Evolutionary conservation across 2,797 vertebrate genomes (phyloP), one percentile per base, ranked within the genome.

Genomic region (Salmo trutta): DNA sequence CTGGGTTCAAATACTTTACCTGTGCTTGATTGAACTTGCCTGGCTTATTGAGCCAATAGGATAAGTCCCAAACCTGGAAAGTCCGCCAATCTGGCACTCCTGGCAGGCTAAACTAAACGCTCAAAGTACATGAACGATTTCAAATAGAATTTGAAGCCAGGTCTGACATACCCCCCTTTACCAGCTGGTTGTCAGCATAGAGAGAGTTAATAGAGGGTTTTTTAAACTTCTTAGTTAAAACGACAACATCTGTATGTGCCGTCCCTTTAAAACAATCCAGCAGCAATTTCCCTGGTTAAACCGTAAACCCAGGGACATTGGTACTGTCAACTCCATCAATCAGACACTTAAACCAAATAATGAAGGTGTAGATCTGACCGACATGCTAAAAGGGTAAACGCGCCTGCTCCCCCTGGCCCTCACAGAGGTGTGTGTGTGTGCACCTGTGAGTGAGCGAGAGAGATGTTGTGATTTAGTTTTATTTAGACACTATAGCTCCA

Each of bases 341-440:
- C 74, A 68, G 75, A 59, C 79, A 73, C 79, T 85, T 82, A 84
- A 81, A 84, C 76, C 76, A 82, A 81, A 64, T 86, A 85, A 90
- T 85, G 78, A 83, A 84, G 86, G 47, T 21, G 80, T 85, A 81
- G 66, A 84, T 81, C 53, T 85, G 84, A 85, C 79, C 77, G 80
- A 77, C 29, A 52, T 75, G 21, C 74, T 84, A 59, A 75, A 77
- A 73, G 73, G 67, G n/a, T n/a, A n/a, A n/a, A n/a, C n/a, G n/a
- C n/a, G 76, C 79, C 68, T 65, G 68, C 71, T 75, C 10, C 41
- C 41, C 41, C 41, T 47, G 41, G 41, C 41, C 41, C 8, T 2
- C 41, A 47, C 41, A 47, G 41, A 47, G 41, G n/a, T n/a, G 33
- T 41, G 27, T 70, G 33, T 36, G 66, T 1, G 31, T 19, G 27